Evolutionary conservation across 2,888 invertebrate genomes (phyloP), one percentile per base, ranked within the genome.

Genomic region (Erebia epiphron): DNA sequence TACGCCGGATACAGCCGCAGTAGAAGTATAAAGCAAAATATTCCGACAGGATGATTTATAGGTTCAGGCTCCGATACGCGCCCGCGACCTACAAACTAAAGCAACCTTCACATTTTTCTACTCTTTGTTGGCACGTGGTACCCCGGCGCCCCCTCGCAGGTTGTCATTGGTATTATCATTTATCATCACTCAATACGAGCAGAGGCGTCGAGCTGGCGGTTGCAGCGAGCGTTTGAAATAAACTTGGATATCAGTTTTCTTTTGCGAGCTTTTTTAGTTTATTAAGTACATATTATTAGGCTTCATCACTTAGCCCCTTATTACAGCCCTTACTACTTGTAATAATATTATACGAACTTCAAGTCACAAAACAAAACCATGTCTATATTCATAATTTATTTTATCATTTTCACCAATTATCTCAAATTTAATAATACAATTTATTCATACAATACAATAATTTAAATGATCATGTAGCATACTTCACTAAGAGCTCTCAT

Each of bases 361-460:
- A 11, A 54, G 18, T 18, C 14, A 54, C 11, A 67, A 43, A 76
- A 73, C 67, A 43, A 91, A 89, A 79, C 71, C 80, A 79, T 76
- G 67, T 73, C 73, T 91, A 85, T 90, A 86, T 85, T 91, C 88
- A 91, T 92, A 90, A 89, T 92, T 93, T 92, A 92, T 91, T 93
- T 92, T 89, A 90, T 90, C 89, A 88, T 92, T 87, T 87, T 92
- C 91, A 92, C 88, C 93, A 91, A 91, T 90, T 89, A 90, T 87
- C 91, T 90, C 75, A 90, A 91, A 88, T 91, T 91, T 67, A 67
- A 64, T 88, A 89, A 86, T 93, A 92, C 91, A 92, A 82, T 90
- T 91, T 90, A 91, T 89, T 88, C 88, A 87, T 91, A 92, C 90
- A 91, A 86, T 92, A 92, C 88, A 92, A 92, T 93, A 92, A 92